Conservation (phyloP, 2,797 vertebrate species). For the Alosa sapidissima region DNA sequence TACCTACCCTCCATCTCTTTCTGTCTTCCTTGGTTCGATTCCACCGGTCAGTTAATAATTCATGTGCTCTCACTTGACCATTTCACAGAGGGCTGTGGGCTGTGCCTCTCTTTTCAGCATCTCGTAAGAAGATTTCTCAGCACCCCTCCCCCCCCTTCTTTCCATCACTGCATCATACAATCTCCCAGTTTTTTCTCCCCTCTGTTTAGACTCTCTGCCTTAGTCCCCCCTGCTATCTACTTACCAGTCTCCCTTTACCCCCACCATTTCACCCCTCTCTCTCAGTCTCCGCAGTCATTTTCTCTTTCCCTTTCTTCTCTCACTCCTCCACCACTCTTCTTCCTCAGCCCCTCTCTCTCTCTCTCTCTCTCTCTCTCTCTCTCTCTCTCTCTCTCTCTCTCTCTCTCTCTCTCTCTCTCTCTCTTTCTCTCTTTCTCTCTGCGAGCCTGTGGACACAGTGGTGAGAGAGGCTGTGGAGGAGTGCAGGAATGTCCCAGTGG, state of each 20-base stretch:
- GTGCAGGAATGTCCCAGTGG: neutral
- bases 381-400: constrained; percentile 16
- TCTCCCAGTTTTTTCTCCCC: neutral
- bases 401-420: constrained; percentile 18
- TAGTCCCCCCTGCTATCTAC: too few relatives aligned
- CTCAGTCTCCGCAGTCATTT: neutral
- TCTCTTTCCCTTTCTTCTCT: neutral
- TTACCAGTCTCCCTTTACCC: too few relatives aligned
- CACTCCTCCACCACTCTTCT: neutral
- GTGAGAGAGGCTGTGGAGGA: neutral
- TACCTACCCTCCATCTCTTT: neutral
- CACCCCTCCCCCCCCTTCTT: too few relatives aligned
- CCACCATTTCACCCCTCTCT: neutral
- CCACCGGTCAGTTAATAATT: neutral
- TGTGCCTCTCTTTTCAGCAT: neutral
- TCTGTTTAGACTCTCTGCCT: neutral
- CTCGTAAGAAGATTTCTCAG: neutral
- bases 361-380: neutral
- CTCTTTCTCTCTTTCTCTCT: neutral
- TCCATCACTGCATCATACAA: too few relatives aligned
- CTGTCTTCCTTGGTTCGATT: neutral
- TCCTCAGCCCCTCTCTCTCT: neutral
- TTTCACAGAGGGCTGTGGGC: neutral
- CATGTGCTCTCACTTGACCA: neutral
- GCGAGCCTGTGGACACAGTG: neutral